Evolutionary conservation across 1,140 invertebrate species (phyloP).

Genomic region (Cryptotermes secundus): DNA sequence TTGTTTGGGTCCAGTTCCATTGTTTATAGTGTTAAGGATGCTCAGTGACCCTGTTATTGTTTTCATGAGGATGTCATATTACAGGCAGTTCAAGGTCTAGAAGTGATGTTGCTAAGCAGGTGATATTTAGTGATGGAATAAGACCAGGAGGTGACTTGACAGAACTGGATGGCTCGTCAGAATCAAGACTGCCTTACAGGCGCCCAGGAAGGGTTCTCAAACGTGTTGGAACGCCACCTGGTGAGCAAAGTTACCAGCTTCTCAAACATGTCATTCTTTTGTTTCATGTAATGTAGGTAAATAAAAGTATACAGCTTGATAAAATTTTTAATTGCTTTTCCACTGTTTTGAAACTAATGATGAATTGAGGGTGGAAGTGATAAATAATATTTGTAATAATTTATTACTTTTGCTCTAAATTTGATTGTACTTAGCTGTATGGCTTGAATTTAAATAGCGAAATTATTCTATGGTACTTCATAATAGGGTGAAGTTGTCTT

Average conservation of each 20-base stretch:
- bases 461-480: no score
- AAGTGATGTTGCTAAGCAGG: constrained; percentile 65
- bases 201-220: constrained; percentile 41
- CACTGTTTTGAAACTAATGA: no score
- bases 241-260: constrained; percentile 34
- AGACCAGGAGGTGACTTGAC: constrained; percentile 86
- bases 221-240: constrained; percentile 46
- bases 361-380: no score
- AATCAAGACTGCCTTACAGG: constrained; percentile 43
- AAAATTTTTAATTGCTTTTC: no score
- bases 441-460: no score
- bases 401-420: no score
- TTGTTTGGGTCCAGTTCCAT: no score
- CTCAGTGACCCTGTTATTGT: no score
- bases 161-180: constrained; percentile 63
- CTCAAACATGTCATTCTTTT: constrained; percentile 29
- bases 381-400: no score
- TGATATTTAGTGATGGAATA: constrained; percentile 92
- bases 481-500: no score
- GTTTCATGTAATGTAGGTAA: background rate
- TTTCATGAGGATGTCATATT: background rate
- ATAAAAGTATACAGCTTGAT: background rate
- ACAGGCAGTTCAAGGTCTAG: constrained; percentile 48
- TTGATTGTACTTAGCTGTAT: no score
- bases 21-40: no score